These are phyloP conservation scores for Semicossyphus pulcher DNA, from an alignment of 2,113 vertebrate species.

Conservation along the genomic window DNA sequence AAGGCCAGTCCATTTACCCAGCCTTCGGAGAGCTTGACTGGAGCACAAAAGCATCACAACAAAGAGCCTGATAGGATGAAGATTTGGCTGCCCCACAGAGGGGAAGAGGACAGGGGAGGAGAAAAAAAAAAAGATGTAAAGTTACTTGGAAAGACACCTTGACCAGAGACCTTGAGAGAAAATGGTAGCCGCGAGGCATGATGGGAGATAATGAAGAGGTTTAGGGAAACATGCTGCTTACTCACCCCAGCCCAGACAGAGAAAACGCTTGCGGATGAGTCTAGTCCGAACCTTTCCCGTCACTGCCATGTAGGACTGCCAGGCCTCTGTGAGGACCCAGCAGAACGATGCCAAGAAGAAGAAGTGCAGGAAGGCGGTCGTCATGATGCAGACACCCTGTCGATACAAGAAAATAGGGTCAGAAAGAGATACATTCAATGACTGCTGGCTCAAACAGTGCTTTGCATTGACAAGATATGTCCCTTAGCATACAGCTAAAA, in stretches of 20 bases:
- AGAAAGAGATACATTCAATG: neutral
- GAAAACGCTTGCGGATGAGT: conserved; percentile 97
- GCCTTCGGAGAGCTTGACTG: conserved; percentile 57
- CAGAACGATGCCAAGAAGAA: conserved; percentile 99
- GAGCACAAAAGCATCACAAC: conserved; percentile 61
- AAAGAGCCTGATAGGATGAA: conserved; percentile 57
- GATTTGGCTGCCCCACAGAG: conserved; percentile 36
- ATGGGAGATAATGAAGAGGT: conserved; percentile 47
- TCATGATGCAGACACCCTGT: conserved; percentile 96
- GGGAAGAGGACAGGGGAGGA: conserved; percentile 15
- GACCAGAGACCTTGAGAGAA: conserved; percentile 39
- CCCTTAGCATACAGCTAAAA: neutral
- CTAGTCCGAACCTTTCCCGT: conserved; percentile 98
- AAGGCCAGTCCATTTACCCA: conserved; percentile 61
- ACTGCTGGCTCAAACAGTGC: neutral
- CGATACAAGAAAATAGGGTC: conserved; percentile 57
- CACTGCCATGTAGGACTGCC: conserved; percentile 99
- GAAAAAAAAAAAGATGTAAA: conserved; percentile 9
- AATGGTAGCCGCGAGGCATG: conserved; percentile 44
- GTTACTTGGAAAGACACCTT: conserved; percentile 45
- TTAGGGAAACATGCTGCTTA: conserved; percentile 62
- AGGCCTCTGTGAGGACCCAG: conserved; percentile 99
- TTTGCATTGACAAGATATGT: neutral
- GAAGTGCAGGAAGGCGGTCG: conserved; percentile 98
- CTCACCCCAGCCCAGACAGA: conserved; percentile 99